Base-by-base conservation (phyloP, 2,888 invertebrate species). In the Tinea pellionella region DNA sequence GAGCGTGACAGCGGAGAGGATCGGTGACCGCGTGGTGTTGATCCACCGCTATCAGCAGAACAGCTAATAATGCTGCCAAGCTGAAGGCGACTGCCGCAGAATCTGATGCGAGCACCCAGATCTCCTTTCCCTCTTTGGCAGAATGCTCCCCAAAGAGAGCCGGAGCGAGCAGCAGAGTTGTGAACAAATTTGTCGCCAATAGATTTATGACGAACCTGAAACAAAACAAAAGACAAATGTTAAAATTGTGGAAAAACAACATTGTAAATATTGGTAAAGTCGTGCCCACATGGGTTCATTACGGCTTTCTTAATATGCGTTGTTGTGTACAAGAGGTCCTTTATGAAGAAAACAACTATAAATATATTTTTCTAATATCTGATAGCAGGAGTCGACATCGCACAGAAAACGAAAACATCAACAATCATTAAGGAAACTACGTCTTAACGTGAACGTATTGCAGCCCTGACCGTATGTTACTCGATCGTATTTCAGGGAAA, bases 131-230 rank as follows among this genome's bases (percentile, higher is more conserved):
- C 72, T 89, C 90, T 62, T 91, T 92, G 67, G 91, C 92, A 59
- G 89, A 90, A 65, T 91, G 92, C 77, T 83, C 86, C 72, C 83
- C 87, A 62, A 84, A 85, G 63, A 83, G 70, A 62, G 87, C 86
- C 71, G 85, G 84, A 75, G 87, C 87, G 53, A 83, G 83, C 69
- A 85, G 76, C 70, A 81, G 80, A 67, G 83, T 86, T 64, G 83
- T 85, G 75, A 85, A 71, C 68, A 88, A 71, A 73, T 84, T 88
- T 70, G 83, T 82, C 70, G 85, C 88, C 66, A 84, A 73, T 60
- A 83, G 72, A 64, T 85, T 93, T 72, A 93, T 90, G 75, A 91
- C 91, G 78, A 91, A 91, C 80, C 91, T 91, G 88, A 12, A 89
- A 89, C 80, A 81, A 81, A 43, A 69, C 69, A 75, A 66, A 24